A percentile compares a stretch with the other conserved stretches of the same genome.
Evolutionary conservation across 2,113 vertebrate genomes (phyloP).

Genomic region (Sterrhoptilus dennistouni): DNA sequence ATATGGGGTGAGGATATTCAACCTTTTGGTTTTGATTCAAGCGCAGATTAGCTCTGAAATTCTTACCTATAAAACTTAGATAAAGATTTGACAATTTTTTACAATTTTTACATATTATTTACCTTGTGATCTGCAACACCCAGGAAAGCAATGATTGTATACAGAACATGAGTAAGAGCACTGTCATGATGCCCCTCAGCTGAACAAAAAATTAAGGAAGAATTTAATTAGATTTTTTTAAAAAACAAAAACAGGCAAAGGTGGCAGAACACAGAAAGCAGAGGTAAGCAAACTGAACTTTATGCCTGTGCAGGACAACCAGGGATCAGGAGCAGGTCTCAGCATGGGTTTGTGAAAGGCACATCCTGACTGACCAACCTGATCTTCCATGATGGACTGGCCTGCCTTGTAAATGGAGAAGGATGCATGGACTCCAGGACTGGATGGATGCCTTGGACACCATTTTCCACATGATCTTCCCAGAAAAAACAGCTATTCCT

Average conservation of each 20-base stretch:
- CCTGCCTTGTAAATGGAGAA: neutral
- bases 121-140: conserved; percentile 98
- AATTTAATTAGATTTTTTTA: neutral
- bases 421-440: neutral
- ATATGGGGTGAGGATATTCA: neutral
- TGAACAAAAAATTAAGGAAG: conserved; percentile 79
- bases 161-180: conserved; percentile 92
- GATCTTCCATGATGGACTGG: neutral
- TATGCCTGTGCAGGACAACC: neutral
- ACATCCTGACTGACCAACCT: neutral
- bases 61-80: neutral
- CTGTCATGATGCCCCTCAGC: conserved; percentile 98
- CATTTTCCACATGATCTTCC: neutral
- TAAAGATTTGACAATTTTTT: neutral
- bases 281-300: neutral
- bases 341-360: neutral
- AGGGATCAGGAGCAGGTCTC: neutral
- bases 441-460: neutral
- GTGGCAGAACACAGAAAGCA: neutral
- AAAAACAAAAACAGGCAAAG: neutral
- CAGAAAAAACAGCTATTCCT: neutral
- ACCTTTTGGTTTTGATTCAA: neutral
- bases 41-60: neutral
- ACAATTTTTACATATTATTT: neutral
- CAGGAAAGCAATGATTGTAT: conserved; percentile 90